phyloP scores from a whole-genome alignment of 1,140 invertebrate species.

The Apis florea region DNA sequence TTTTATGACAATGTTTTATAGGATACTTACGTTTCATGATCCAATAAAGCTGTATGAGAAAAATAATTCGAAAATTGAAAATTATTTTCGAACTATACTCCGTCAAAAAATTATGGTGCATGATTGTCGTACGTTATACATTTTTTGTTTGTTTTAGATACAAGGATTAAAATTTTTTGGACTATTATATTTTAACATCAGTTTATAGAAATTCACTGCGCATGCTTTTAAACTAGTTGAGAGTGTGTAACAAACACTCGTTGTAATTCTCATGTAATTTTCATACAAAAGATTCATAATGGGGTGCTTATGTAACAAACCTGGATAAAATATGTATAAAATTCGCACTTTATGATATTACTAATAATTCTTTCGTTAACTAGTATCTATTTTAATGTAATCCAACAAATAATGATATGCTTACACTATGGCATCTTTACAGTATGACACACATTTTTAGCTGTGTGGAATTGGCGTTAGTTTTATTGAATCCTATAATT shows the following conservation, averaged over 20 bases:
- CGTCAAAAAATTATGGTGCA: conserved; percentile 4
- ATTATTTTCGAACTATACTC: conserved; percentile 6
- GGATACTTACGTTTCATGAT: conserved; percentile 31
- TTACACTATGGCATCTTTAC: conserved; percentile 57
- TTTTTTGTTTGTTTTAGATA: conserved; percentile 6
- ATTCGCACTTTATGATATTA: conserved; percentile 31
- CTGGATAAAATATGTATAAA: conserved; percentile 48
- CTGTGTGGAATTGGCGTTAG: conserved; percentile 65
- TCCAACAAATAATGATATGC: conserved; percentile 51
- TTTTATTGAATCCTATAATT: conserved; percentile 74
- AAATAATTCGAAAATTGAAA: conserved; percentile 30
- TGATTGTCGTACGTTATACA: conserved; percentile 38
- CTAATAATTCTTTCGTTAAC: neutral
- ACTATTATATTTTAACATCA: conserved; percentile 23
- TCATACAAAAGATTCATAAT: conserved; percentile 48
- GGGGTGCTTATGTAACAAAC: conserved; percentile 36
- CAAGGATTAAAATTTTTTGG: neutral
- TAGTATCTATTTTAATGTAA: conserved; percentile 38
- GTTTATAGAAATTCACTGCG: conserved; percentile 32
- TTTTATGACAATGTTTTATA: conserved; percentile 9
- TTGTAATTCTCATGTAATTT: conserved; percentile 32
- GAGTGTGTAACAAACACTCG: conserved; percentile 3
- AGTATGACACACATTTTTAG: conserved; percentile 55
- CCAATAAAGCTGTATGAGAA: conserved; percentile 11
- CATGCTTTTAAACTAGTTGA: conserved; percentile 29